Percentiles rank a stretch among this genome's conserved stretches.
These are phyloP conservation scores for Erpornis zantholeuca DNA, from an alignment of 2,113 vertebrate genomes.

Conservation along the genomic window DNA sequence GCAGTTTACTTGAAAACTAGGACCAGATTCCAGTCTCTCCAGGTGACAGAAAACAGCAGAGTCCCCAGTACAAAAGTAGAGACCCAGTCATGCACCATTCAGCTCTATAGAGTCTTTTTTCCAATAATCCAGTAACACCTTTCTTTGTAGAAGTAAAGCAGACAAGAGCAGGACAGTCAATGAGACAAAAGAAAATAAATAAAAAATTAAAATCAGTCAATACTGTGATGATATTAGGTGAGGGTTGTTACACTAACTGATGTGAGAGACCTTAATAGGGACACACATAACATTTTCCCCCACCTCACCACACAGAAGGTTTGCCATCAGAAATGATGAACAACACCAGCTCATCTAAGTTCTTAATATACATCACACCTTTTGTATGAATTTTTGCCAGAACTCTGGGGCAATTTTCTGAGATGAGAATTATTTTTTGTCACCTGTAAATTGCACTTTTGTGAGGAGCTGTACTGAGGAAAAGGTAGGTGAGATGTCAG, in stretches of 20 bases:
- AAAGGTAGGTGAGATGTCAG: neutral
- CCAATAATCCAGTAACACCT: neutral
- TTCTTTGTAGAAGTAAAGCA: neutral
- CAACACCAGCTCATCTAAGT: neutral
- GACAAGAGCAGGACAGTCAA: neutral
- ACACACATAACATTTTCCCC: neutral
- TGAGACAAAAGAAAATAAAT: neutral
- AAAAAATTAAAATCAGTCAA: neutral
- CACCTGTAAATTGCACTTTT: constrained; percentile 12
- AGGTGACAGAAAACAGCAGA: neutral
- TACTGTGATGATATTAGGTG: neutral
- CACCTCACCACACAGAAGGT: neutral
- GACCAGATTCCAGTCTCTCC: neutral
- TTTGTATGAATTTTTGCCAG: neutral
- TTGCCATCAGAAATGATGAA: neutral
- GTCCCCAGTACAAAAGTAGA: neutral
- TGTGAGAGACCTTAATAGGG: neutral
- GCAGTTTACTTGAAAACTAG: constrained; percentile 6
- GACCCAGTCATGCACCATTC: neutral
- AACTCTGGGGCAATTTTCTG: neutral
- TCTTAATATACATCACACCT: neutral
- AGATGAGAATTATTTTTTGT: constrained; percentile 31
- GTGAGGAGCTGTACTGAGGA: neutral
- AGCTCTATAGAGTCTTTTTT: neutral
- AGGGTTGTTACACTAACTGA: neutral